Evolutionary conservation across 2,797 vertebrate genomes (phyloP).

Genomic region (Micrastur ruficollis): DNA sequence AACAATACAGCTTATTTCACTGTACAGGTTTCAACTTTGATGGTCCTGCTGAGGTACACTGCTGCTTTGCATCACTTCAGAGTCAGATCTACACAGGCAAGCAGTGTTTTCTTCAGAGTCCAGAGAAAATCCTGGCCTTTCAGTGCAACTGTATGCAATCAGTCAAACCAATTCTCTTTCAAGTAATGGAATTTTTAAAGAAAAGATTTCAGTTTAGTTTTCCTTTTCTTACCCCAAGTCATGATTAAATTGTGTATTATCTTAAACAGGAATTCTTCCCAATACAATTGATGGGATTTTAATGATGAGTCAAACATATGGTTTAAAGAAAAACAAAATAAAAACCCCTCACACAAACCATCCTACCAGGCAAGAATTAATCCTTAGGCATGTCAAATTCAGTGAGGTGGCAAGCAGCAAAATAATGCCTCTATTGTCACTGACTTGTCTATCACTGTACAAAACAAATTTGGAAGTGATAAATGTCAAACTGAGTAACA

Average conservation of each 20-base stretch:
- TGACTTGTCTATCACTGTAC: background rate
- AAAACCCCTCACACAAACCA: background rate
- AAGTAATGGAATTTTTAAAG: background rate
- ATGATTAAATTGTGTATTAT: background rate
- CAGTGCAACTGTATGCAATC: background rate
- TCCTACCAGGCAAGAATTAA: background rate
- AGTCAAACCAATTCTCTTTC: background rate
- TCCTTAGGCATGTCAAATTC: background rate
- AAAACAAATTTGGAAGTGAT: conserved; percentile 2
- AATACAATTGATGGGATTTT: background rate
- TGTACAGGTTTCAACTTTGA: background rate
- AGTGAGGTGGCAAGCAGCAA: background rate
- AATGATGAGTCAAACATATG: background rate
- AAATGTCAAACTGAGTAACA: background rate
- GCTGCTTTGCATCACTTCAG: background rate
- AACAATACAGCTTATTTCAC: background rate
- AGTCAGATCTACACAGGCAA: background rate
- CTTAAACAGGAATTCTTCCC: background rate
- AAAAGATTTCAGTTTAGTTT: background rate
- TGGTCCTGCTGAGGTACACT: background rate
- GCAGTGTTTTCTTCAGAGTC: background rate
- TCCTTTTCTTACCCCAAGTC: background rate
- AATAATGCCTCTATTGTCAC: background rate
- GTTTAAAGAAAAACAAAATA: background rate
- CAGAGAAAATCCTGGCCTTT: background rate